These are phyloP conservation scores for Microplitis deprimator DNA, from an alignment of 2,888 invertebrate species.

Conservation along the genomic window DNA sequence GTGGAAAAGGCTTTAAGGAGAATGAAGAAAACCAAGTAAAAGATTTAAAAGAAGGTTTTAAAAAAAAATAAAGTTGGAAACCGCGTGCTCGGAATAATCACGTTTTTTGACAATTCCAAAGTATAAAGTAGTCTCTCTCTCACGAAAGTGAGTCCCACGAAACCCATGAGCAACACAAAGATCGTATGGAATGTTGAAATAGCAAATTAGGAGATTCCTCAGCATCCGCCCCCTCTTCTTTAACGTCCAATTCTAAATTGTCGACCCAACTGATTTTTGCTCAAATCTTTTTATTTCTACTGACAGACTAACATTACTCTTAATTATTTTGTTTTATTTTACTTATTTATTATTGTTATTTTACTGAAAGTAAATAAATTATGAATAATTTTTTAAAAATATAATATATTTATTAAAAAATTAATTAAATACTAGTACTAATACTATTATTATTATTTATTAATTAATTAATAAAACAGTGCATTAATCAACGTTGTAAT, in stretches of 20 bases:
- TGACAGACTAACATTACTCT: conserved; percentile 14
- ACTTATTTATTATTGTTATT: background rate
- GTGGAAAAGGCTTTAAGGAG: background rate
- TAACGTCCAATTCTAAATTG: conserved; percentile 46
- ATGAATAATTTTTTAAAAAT: no score
- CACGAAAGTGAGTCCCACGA: conserved; percentile 61
- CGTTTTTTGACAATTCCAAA: conserved; percentile 68
- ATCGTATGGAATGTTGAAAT: conserved; percentile 67
- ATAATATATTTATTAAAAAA: no score
- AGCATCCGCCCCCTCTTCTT: conserved; percentile 50
- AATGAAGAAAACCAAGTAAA: background rate
- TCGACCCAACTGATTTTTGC: conserved; percentile 41
- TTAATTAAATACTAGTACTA: no score
- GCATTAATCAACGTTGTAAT: no score
- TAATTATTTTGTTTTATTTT: background rate
- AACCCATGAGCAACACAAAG: conserved; percentile 46
- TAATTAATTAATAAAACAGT: no score
- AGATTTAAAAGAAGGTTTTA: conserved; percentile 31
- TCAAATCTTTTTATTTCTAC: conserved; percentile 33
- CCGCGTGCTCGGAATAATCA: conserved; percentile 56
- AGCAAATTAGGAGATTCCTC: conserved; percentile 70
- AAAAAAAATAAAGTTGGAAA: conserved; percentile 39
- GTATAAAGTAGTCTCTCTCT: conserved; percentile 55
- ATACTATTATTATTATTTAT: conserved; percentile 23
- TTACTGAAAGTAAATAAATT: no score